Evolutionary conservation across 2,888 invertebrate genomes (phyloP).

Genomic region (Drosophila nigricruria): DNA sequence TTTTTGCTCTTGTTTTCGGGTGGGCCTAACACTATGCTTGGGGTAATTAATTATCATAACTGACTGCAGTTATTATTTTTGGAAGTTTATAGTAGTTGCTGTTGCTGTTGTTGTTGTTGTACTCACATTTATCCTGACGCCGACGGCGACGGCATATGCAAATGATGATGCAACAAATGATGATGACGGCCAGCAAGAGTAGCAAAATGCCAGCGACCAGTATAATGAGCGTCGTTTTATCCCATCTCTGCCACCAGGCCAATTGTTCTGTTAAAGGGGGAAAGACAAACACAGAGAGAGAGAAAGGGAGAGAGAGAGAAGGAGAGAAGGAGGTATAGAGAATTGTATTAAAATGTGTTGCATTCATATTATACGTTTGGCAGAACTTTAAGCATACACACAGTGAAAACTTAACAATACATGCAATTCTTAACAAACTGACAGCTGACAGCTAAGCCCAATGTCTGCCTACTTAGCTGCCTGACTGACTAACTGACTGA

Average conservation of each 20-base stretch:
- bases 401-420: conserved; percentile 36
- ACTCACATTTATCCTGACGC: conserved; percentile 87
- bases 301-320: conserved; percentile 17
- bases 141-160: conserved; percentile 92
- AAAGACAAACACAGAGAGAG: conserved; percentile 30
- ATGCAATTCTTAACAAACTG: conserved; percentile 54
- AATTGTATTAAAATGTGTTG: conserved; percentile 24
- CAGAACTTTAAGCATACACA: conserved; percentile 34
- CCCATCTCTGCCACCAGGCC: conserved; percentile 92
- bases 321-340: conserved; percentile 11
- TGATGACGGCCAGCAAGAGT: conserved; percentile 90
- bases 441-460: conserved; percentile 47
- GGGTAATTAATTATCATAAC: conserved; percentile 31
- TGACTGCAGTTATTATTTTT: conserved; percentile 22
- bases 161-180: conserved; percentile 93
- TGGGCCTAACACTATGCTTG: conserved; percentile 72
- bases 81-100: background rate
- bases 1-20: conserved; percentile 28
- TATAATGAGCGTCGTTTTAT: conserved; percentile 92
- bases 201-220: conserved; percentile 90
- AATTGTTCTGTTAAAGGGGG: conserved; percentile 88
- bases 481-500: conserved; percentile 40
- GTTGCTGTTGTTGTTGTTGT: conserved; percentile 34
- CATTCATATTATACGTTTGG: background rate
- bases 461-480: conserved; percentile 51